Percentiles rank a stretch among this genome's conserved stretches.
These are phyloP conservation scores for Ataeniobius toweri DNA, from an alignment of 2,797 vertebrate genomes.

Conservation along the genomic window DNA sequence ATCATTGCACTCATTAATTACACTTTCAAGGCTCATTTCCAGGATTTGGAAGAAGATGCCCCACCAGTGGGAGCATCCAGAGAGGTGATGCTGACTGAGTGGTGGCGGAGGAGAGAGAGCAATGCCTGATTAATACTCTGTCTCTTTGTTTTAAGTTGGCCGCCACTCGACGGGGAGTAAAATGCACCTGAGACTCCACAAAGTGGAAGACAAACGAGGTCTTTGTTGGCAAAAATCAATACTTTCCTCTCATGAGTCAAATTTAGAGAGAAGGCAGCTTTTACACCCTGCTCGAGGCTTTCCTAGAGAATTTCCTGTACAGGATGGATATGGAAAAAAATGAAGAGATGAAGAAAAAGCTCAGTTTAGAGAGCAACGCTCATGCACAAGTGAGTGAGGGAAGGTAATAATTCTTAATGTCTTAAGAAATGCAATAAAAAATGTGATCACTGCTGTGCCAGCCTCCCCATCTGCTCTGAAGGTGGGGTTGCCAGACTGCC, in stretches of 20 bases:
- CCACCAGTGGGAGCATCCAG: slow-evolving; percentile 51
- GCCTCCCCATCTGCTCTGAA: slow-evolving; percentile 78
- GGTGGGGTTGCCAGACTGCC: slow-evolving; percentile 70
- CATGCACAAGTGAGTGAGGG: neutral
- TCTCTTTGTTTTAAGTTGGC: slow-evolving; percentile 59
- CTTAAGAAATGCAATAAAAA: neutral
- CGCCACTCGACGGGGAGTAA: slow-evolving; percentile 61
- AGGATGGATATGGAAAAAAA: slow-evolving; percentile 9
- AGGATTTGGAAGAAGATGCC: slow-evolving; percentile 59
- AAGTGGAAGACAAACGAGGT: slow-evolving; percentile 66
- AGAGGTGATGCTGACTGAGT: slow-evolving; percentile 32
- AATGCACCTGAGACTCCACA: slow-evolving; percentile 64
- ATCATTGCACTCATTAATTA: slow-evolving; percentile 75
- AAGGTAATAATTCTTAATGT: neutral
- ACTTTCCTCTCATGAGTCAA: slow-evolving; percentile 57
- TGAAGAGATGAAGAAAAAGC: slow-evolving; percentile 6
- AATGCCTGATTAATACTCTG: slow-evolving; percentile 71
- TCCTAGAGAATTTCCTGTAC: slow-evolving; percentile 30
- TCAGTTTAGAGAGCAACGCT: neutral
- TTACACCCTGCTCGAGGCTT: slow-evolving; percentile 24
- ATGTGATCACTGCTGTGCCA: slow-evolving; percentile 70
- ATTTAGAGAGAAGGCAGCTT: slow-evolving; percentile 51
- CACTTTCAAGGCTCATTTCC: slow-evolving; percentile 80
- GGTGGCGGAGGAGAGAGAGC: slow-evolving; percentile 10
- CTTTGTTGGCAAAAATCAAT: slow-evolving; percentile 65